A percentile compares a stretch with the other conserved stretches of the same genome.
Evolutionary conservation across 35 echinoderm and acorn worm genomes (phyloP).

Genomic region (Lytechinus variegatus): DNA sequence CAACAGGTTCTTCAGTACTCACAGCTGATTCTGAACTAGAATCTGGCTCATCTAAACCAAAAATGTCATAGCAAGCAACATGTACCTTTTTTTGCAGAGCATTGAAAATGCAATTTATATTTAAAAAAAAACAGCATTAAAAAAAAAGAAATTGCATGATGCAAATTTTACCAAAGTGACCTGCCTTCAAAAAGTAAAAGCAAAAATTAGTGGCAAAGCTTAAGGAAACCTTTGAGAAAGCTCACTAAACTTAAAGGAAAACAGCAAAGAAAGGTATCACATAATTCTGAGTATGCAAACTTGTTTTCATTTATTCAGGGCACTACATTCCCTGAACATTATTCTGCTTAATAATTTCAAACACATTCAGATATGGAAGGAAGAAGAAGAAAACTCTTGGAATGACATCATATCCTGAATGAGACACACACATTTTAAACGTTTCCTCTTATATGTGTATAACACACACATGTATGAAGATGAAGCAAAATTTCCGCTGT

Average conservation of each 20-base stretch:
- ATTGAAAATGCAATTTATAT: too few species aligned
- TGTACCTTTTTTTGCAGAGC: not conserved
- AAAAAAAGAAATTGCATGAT: too few species aligned
- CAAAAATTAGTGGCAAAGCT: too few species aligned
- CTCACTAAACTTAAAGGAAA: too few species aligned
- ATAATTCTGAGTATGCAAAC: not conserved
- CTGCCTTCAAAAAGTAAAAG: too few species aligned
- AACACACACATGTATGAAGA: not conserved
- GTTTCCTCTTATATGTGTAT: not conserved
- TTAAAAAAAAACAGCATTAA: too few species aligned
- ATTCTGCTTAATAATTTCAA: too few species aligned
- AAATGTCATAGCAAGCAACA: not conserved
- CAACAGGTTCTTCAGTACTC: not conserved
- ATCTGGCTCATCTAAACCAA: not conserved
- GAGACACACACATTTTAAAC: not conserved
- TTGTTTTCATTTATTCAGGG: too few species aligned
- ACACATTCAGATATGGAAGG: too few species aligned
- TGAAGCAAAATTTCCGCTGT: not conserved
- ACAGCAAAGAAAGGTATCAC: not conserved
- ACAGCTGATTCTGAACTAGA: not conserved
- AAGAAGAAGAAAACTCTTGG: not conserved
- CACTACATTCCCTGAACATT: too few species aligned
- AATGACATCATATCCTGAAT: not conserved
- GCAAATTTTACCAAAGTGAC: too few species aligned
- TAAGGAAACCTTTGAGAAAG: too few species aligned